Percentiles rank a stretch among this genome's conserved stretches.
These are phyloP conservation scores for Ctena decussata DNA, from an alignment of 2,888 invertebrate species.

Conservation along the genomic window DNA sequence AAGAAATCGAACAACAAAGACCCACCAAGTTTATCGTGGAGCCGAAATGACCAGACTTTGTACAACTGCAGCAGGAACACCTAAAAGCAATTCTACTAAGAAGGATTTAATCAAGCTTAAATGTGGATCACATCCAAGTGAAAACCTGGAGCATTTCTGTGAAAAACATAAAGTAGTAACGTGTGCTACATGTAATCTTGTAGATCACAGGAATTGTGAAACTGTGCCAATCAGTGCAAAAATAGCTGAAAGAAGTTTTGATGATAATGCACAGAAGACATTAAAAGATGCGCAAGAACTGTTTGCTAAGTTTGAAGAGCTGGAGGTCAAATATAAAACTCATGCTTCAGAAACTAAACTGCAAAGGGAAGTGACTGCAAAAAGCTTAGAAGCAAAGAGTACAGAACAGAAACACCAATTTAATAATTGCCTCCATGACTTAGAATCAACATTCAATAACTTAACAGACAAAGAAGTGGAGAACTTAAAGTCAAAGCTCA, in stretches of 20 bases:
- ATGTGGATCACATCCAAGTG: neutral
- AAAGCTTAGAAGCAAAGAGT: neutral
- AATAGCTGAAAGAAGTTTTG: neutral
- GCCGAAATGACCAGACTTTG: neutral
- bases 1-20: neutral
- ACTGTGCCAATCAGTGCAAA: neutral
- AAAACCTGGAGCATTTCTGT: neutral
- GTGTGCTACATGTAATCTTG: neutral
- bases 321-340: neutral
- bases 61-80: neutral
- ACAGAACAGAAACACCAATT: neutral
- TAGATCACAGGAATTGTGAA: neutral
- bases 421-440: neutral
- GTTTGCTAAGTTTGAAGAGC: neutral
- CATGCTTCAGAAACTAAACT: neutral
- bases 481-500: neutral
- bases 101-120: neutral
- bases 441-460: neutral
- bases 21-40: neutral
- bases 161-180: neutral
- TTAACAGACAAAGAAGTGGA: neutral
- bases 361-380: neutral
- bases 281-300: neutral
- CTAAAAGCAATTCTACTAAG: neutral
- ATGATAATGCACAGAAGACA: neutral